These are phyloP conservation scores for Orussus abietinus DNA, from an alignment of 1,140 invertebrate species.

Conservation along the genomic window DNA sequence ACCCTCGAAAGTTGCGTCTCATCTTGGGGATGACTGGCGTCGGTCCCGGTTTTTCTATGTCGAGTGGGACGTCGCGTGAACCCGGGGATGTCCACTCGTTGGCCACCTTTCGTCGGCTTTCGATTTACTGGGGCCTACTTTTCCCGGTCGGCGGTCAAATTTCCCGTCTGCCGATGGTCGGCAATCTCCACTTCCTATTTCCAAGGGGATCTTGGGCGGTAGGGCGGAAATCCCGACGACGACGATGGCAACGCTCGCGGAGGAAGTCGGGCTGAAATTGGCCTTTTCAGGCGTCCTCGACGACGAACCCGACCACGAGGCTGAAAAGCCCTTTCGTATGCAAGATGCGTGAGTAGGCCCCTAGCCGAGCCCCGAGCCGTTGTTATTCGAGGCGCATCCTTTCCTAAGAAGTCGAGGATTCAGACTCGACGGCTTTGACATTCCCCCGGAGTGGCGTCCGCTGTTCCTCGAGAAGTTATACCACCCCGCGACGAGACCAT, in stretches of 20 bases:
- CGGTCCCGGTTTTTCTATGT: constrained; percentile 1
- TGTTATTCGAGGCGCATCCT: constrained; percentile 38
- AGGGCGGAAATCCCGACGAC: too few species aligned
- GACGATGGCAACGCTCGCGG: too few species aligned
- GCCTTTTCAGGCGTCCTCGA: background rate
- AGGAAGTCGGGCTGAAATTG: constrained; percentile 8
- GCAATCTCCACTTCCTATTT: too few species aligned
- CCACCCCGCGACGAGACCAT: too few species aligned
- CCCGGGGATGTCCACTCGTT: too few species aligned
- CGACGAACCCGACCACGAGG: constrained; percentile 17
- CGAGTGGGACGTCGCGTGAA: too few species aligned
- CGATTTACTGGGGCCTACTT: constrained; percentile 21
- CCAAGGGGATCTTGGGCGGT: too few species aligned
- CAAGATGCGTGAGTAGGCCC: constrained; percentile 23
- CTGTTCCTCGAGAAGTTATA: too few species aligned
- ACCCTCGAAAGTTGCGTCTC: too few species aligned
- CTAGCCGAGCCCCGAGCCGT: constrained; percentile 19
- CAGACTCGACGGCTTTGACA: constrained; percentile 35
- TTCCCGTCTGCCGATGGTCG: too few species aligned
- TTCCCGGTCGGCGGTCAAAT: constrained; percentile 23
- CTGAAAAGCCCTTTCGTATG: constrained; percentile 35
- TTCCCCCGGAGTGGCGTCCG: constrained; percentile 20
- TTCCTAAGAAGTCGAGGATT: constrained; percentile 34
- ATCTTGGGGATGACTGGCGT: too few species aligned
- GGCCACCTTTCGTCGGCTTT: constrained; percentile 23